phyloP scores from a whole-genome alignment of 2,113 vertebrate genomes.

The Variabilichromis moorii region DNA sequence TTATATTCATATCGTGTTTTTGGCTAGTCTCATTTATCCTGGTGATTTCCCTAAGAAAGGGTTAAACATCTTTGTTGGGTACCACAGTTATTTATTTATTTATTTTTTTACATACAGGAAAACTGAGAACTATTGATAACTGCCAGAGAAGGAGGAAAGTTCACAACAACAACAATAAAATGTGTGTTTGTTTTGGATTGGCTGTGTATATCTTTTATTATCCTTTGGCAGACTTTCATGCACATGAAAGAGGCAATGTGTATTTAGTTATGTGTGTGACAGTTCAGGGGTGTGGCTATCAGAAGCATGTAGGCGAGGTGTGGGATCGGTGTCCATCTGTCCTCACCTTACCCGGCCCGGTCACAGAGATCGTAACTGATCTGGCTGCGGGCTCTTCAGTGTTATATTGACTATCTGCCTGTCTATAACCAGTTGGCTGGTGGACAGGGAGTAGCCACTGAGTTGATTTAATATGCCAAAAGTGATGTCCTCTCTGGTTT shows the following conservation, averaged over 20 bases:
- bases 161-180: background rate
- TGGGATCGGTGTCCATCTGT: conserved; percentile 26
- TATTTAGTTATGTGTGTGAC: background rate
- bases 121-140: background rate
- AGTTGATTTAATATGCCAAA: background rate
- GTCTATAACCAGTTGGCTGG: background rate
- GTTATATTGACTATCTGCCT: conserved; percentile 32
- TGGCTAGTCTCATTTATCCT: background rate
- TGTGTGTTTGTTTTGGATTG: background rate
- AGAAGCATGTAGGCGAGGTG: background rate
- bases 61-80: background rate
- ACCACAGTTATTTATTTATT: background rate
- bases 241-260: background rate
- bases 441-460: background rate
- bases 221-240: background rate
- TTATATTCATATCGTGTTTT: background rate
- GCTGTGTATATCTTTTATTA: background rate
- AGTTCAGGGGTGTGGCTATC: background rate
- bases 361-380: conserved; percentile 38
- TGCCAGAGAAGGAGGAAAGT: background rate
- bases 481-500: background rate
- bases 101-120: background rate
- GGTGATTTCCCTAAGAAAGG: background rate
- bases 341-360: conserved; percentile 13
- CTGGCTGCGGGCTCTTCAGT: conserved; percentile 6